These are phyloP conservation scores for Macrosoma leucophasiata DNA, from an alignment of 2,888 invertebrate species.

Conservation along the genomic window DNA sequence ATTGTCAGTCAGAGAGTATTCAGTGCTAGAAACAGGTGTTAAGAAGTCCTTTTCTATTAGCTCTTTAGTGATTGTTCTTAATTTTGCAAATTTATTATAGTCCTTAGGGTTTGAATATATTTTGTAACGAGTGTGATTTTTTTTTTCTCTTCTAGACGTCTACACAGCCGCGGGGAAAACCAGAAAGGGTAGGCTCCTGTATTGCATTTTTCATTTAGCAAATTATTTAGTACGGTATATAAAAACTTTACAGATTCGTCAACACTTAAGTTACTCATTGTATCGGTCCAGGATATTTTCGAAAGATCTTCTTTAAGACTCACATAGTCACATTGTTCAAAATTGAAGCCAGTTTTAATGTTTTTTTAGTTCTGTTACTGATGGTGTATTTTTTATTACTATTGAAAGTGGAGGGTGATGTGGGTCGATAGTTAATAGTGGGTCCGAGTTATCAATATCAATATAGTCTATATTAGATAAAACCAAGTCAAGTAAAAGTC, in stretches of 20 bases:
- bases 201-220: background rate
- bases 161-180: conserved; percentile 4
- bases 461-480: background rate
- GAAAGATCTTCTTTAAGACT: background rate
- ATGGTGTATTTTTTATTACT: background rate
- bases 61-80: conserved; percentile 6
- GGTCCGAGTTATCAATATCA: too few species aligned
- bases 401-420: conserved; percentile 4
- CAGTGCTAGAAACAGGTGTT: background rate
- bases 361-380: conserved; percentile 1
- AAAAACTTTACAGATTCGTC: conserved; percentile 3
- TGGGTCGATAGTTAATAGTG: conserved; percentile 1
- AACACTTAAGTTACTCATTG: background rate
- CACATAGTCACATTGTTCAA: conserved; percentile 6
- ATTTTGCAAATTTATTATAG: conserved; percentile 10
- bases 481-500: conserved; percentile 6
- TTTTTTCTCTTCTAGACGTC: conserved; percentile 8
- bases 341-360: too few species aligned
- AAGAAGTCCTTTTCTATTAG: conserved; percentile 1
- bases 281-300: background rate
- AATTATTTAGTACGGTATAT: conserved; percentile 1
- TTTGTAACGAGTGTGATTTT: conserved; percentile 4
- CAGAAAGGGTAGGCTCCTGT: background rate
- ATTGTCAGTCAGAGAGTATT: background rate
- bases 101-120: conserved; percentile 4